Conservation (phyloP, 2,888 invertebrate species). For the Busseola fusca region DNA sequence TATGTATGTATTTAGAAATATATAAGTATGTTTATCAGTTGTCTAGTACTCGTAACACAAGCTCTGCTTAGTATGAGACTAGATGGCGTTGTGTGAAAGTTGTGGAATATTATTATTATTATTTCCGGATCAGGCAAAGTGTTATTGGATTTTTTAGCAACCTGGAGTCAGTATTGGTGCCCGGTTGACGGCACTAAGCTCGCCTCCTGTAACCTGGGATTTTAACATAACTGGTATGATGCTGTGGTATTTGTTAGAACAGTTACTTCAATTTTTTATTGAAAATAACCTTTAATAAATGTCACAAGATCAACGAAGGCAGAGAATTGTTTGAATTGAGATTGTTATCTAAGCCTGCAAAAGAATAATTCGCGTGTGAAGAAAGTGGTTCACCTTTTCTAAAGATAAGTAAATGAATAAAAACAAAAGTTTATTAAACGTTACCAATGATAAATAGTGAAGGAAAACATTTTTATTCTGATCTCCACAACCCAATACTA, state of each 20-base stretch:
- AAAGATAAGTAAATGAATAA: not conserved
- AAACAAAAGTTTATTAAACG: not conserved
- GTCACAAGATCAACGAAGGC: not conserved
- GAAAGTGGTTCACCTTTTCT: constrained; percentile 4
- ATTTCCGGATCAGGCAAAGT: too few relatives aligned
- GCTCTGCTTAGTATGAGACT: too few relatives aligned
- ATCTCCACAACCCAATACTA: not conserved
- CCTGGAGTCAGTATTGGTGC: not conserved
- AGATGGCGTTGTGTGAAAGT: too few relatives aligned
- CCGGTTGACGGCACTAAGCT: not conserved
- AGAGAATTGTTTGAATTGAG: constrained; percentile 21
- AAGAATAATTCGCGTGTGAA: constrained; percentile 7
- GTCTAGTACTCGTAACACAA: too few relatives aligned
- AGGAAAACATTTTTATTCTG: not conserved
- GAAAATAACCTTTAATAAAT: constrained; percentile 10
- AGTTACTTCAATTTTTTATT: not conserved
- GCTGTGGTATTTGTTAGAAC: constrained; percentile 5
- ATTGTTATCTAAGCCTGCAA: constrained; percentile 9
- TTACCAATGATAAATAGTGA: not conserved
- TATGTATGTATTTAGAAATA: too few relatives aligned
- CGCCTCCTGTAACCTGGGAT: not conserved
- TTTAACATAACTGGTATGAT: not conserved
- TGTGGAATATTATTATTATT: too few relatives aligned
- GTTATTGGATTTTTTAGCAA: not conserved
- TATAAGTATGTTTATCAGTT: too few relatives aligned